Base-by-base conservation (phyloP, 2,797 vertebrate species). In the Acrossocheilus wenchowensis region DNA sequence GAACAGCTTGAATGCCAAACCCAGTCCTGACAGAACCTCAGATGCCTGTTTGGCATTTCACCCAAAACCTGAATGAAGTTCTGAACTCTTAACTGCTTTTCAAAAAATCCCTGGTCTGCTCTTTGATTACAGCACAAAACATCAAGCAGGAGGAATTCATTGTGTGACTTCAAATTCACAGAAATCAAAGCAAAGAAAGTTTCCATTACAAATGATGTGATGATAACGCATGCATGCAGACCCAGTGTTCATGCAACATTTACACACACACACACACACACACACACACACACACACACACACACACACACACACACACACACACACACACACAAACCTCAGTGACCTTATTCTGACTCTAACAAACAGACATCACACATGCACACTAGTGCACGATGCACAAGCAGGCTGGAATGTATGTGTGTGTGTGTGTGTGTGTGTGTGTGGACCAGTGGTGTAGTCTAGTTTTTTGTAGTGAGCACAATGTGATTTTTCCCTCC, bases 331-430 rank as follows among this genome's bases (percentile, higher is more conserved):
- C 21, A n/a, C 15, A 75, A 6, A 34, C 45, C 9, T 43, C 86
- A 41, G 48, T 62, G 52, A 39, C 78, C 41, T n/a, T 68, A 62
- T 83, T 17, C 34, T 82, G 85, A 75, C 82, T 74, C 52, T 26
- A 48, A 50, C 74, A 85, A 82, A 78, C 82, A 79, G 80, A 48
- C 73, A 48, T 85, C 69, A 66, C 78, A 78, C 39, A 69, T 43
- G 39, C 72, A 81, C 39, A 71, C 50, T 50, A 69, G 30, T 69
- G n/a, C 23, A 26, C 39, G 8, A 23, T 71, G 83, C 78, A 45
- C 73, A 62, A 80, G 41, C 60, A 66, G 15, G 34, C 45, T 34
- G 17, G 52, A 52, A 34, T 26, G 26, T 26, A 1, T 26, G 26
- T 26, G 26, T 26, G 26, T 26, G 26, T 26, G 26, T 26, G 26